Evolutionary conservation across 2,797 vertebrate genomes (phyloP), one percentile per base, ranked within the genome.

Genomic region (Clarias fuscus): DNA sequence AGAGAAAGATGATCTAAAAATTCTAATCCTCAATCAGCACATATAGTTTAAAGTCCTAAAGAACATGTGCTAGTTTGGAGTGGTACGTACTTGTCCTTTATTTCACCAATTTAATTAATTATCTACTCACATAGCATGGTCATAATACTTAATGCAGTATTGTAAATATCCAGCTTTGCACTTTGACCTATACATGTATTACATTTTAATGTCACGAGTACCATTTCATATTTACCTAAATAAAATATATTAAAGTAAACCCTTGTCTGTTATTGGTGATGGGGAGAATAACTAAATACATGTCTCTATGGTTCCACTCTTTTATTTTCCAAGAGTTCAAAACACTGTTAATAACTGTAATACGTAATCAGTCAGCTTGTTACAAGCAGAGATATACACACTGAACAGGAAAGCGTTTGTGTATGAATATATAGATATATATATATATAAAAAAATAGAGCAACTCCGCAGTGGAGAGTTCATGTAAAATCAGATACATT

Each of bases 161-260:
- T 95, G 91, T 95, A 93, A 91, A 93, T 94, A 93, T 70, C 73
- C 87, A 71, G 86, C 88, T 85, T 85, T 88, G 24, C 33, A 76
- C 6, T 43, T 82, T n/a, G 84, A 89, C 78, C 92, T 90, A 92
- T 90, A 82, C 85, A 89, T 71, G 33, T 48, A 70, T 79, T 79
- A 62, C 68, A 30, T 3, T 79, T 80, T 37, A 43, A 76, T 73
- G 58, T 73, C 24, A 64, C 24, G 13, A 78, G 64, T 83, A 77
- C 24, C 10, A 13, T 40, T n/a, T 77, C 17, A 65, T 68, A 84
- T 87, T 84, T 65, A 73, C 62, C 58, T 80, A 40, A 86, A 83
- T 86, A 83, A 83, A 83, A 83, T 48, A 59, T n/a, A 58, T 40
- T 2, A 80, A 83, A 76, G 56, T 83, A 76, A 75, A 18, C 61